These are phyloP conservation scores for Pantherophis alleghaniensis DNA, from an alignment of 2,797 vertebrate genomes.

Conservation along the genomic window DNA sequence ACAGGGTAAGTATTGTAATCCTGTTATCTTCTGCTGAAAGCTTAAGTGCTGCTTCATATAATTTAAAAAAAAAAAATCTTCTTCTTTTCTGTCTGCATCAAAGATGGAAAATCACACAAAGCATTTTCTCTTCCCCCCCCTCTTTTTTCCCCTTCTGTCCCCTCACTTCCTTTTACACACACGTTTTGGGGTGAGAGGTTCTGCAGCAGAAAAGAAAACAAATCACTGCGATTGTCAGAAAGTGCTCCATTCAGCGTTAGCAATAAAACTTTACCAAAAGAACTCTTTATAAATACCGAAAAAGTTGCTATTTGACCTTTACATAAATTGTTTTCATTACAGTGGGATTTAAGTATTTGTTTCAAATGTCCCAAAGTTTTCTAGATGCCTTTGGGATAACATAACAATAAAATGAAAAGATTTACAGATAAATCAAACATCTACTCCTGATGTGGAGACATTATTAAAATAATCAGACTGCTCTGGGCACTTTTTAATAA, in stretches of 20 bases:
- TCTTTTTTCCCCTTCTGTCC: background rate
- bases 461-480: background rate
- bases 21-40: constrained; percentile 61
- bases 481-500: background rate
- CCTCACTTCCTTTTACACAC: background rate
- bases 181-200: background rate
- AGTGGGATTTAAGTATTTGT: background rate
- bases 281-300: background rate
- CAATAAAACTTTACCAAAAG: background rate
- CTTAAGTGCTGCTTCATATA: constrained; percentile 37
- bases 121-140: background rate
- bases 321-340: background rate
- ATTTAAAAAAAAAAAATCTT: background rate
- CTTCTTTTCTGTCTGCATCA: constrained; percentile 53
- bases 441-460: background rate
- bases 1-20: constrained; percentile 60
- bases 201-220: background rate
- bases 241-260: background rate
- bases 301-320: background rate
- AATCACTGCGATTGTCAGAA: background rate
- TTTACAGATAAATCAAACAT: background rate
- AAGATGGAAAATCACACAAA: background rate
- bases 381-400: background rate
- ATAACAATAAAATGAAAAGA: background rate
- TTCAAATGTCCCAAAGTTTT: background rate